A percentile compares a stretch with the other conserved stretches of the same genome.
These are phyloP conservation scores for Eristalis tenax DNA, from an alignment of 2,888 invertebrate species.

Conservation along the genomic window DNA sequence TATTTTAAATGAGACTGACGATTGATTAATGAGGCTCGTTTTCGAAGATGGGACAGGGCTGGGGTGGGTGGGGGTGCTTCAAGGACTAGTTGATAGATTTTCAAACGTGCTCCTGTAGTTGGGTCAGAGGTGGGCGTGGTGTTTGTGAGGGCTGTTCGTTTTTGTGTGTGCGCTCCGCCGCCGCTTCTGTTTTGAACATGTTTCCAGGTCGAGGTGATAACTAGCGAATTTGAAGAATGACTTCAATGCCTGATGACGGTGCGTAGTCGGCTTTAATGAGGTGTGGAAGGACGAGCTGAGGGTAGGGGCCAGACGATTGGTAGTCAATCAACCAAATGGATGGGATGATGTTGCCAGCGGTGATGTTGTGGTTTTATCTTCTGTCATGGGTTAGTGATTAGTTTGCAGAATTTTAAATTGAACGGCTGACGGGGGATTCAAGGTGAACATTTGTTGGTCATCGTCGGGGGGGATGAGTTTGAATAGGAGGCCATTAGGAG, in stretches of 20 bases:
- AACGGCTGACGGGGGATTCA: background rate
- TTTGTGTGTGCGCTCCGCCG: background rate
- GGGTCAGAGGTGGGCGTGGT: constrained; percentile 46
- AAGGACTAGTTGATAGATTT: constrained; percentile 41
- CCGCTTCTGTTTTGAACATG: constrained; percentile 22
- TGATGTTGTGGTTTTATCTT: background rate
- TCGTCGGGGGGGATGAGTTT: background rate
- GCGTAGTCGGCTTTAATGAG: constrained; percentile 21
- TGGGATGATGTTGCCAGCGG: background rate
- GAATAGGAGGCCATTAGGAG: too few relatives aligned
- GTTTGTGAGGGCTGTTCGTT: constrained; percentile 14
- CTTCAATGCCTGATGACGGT: constrained; percentile 11
- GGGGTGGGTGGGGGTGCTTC: background rate
- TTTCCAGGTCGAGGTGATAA: constrained; percentile 46
- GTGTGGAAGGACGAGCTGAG: constrained; percentile 8
- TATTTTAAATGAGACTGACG: constrained; percentile 62
- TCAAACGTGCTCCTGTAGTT: constrained; percentile 26
- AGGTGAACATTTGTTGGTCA: background rate
- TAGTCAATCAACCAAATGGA: background rate
- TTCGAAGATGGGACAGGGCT: background rate
- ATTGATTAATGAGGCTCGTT: constrained; percentile 63
- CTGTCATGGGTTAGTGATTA: background rate
- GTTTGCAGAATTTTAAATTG: background rate
- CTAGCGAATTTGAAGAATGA: constrained; percentile 50
- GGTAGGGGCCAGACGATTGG: background rate